Evolutionary conservation across 2,888 invertebrate genomes (phyloP).

Genomic region (Conus canariensis): DNA sequence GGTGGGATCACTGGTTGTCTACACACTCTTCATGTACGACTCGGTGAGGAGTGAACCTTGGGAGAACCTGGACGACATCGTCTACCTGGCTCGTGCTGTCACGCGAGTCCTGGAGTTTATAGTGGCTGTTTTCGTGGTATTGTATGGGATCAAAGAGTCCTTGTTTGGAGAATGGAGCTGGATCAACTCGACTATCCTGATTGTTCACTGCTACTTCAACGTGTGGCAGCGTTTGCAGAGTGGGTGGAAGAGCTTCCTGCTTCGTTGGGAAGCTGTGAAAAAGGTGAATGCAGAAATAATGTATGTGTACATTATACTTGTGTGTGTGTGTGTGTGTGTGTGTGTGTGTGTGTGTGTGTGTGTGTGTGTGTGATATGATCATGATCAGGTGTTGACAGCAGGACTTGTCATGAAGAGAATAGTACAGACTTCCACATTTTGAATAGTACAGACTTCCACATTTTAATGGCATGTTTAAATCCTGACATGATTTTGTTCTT

Average conservation of each 20-base stretch:
- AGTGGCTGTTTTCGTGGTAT: conserved; percentile 81
- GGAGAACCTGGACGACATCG: conserved; percentile 81
- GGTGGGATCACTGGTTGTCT: conserved; percentile 80
- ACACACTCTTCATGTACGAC: conserved; percentile 80
- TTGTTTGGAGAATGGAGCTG: conserved; percentile 79
- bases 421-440: too few species aligned
- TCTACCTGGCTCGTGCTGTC: conserved; percentile 80
- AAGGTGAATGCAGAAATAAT: conserved; percentile 61
- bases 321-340: not conserved
- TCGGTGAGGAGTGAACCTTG: conserved; percentile 77
- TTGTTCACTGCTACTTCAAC: conserved; percentile 82
- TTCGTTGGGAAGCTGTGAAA: conserved; percentile 80
- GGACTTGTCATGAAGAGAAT: too few species aligned
- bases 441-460: too few species aligned
- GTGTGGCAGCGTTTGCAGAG: conserved; percentile 81
- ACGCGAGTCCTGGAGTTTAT: conserved; percentile 81
- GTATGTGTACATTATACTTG: not conserved
- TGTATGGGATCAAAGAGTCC: conserved; percentile 80
- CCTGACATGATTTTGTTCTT: too few species aligned
- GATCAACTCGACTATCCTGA: conserved; percentile 79
- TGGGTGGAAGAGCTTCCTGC: conserved; percentile 80
- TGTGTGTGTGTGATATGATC: not conserved
- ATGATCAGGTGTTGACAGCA: not conserved
- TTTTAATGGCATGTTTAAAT: too few species aligned
- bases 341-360: not conserved